Conservation (phyloP, 2,797 vertebrate species). For the Amblyopsis hoosieri region DNA sequence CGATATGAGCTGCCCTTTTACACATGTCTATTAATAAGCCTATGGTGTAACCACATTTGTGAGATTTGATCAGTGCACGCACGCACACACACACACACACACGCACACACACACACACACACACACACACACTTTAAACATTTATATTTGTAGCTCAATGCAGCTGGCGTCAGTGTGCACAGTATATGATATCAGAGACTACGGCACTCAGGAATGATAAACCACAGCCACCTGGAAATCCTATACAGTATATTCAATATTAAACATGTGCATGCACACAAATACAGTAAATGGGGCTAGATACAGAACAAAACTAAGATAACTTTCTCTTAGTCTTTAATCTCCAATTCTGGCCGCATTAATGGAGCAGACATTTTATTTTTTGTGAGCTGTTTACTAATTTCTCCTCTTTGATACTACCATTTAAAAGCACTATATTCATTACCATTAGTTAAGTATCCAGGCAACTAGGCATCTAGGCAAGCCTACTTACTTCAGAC, state of each 20-base stretch:
- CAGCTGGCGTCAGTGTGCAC: conserved; percentile 47
- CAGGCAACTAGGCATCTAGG: conserved; percentile 5
- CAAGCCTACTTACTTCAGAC: conserved; percentile 1
- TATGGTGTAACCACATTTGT: conserved; percentile 34
- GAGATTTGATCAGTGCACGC: conserved; percentile 11
- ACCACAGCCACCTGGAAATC: conserved; percentile 42
- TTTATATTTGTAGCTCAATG: conserved; percentile 13
- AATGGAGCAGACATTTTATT: conserved; percentile 15
- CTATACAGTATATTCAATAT: background rate
- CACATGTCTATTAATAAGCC: too few relatives aligned
- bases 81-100: conserved; percentile 2
- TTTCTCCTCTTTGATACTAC: conserved; percentile 22
- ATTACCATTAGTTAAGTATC: conserved; percentile 27
- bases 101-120: conserved; percentile 7
- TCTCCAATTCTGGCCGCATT: conserved; percentile 11
- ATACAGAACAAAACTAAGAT: conserved; percentile 25
- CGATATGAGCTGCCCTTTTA: too few relatives aligned
- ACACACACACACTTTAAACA: conserved; percentile 1
- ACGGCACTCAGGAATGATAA: conserved; percentile 39
- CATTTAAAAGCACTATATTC: conserved; percentile 19
- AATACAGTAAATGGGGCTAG: conserved; percentile 35
- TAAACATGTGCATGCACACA: background rate
- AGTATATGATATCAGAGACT: conserved; percentile 23
- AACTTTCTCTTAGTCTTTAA: conserved; percentile 11
- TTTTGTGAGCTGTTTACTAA: conserved; percentile 14